Base-by-base conservation (phyloP, 2,797 vertebrate species). In the Sebastes diploproa region DNA sequence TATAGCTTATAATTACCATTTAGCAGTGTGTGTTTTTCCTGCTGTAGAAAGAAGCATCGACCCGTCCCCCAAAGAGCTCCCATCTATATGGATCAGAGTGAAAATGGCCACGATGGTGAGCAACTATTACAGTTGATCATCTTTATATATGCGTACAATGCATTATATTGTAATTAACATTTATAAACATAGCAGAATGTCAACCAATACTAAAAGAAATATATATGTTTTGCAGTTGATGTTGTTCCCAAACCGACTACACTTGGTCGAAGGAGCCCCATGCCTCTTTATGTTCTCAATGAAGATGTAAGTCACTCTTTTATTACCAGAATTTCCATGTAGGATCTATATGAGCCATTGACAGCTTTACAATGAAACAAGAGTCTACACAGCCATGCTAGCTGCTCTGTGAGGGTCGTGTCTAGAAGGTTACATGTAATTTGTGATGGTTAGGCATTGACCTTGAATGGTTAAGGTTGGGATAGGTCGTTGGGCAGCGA, bases 251-350 rank as follows among this genome's bases (percentile, higher is more conserved):
- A 97, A 88, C 89, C 93, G 25, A 72, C 87, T 10, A 94, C 92
- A 10, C 93, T 94, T 2, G 89, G 93, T 20, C 89, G 93, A 92
- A 96, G 18, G 80, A 96, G 27, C 96, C 98, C 88, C 88, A 96
- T 42, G 97, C 97, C 97, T 65, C 93, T 99, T 56, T 99, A 99
- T 65, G 95, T 99, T 88, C 94, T 99, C 67, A 98, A 97, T 80
- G 97, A 99, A 88, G 97, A 97, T 88, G 98, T 99, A 88, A 96
- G 96, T 88, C 20, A 25, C 2, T 73, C 5, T 25, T 78, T 76
- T 54, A 59, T 52, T 29, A n/a, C 2, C 2, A 6, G 16, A 6
- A 32, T 18, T 29, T 14, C 3, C 11, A 60, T 77, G 36, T 25
- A 42, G 8, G 4, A 38, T 67, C 3, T 16, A 7, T 23, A 46